These are phyloP conservation scores for Oxygymnocypris stewartii DNA, from an alignment of 2,113 vertebrate genomes.

Conservation along the genomic window DNA sequence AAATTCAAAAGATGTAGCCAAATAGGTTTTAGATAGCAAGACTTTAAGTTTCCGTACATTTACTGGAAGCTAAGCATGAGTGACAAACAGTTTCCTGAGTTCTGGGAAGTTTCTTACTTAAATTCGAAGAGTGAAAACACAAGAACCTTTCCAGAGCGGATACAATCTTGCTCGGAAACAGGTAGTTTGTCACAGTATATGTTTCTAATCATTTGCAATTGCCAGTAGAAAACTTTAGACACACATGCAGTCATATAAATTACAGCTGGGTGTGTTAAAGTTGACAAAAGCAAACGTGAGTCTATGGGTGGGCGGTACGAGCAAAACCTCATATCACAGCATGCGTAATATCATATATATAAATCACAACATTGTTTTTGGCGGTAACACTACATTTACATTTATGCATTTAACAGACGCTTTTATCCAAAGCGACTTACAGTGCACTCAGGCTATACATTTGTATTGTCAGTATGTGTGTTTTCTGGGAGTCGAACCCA, in stretches of 20 bases:
- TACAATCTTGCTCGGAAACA: neutral
- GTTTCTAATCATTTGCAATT: slow-evolving; percentile 13
- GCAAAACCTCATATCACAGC: neutral
- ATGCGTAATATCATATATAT: neutral
- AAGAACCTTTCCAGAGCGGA: slow-evolving; percentile 2
- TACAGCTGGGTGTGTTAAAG: slow-evolving; percentile 2
- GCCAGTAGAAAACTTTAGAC: neutral
- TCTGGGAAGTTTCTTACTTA: neutral
- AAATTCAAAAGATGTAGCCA: neutral
- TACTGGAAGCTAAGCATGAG: neutral
- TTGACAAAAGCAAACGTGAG: neutral
- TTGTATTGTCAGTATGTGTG: no score
- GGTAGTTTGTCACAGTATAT: slow-evolving; percentile 10
- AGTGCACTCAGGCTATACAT: no score
- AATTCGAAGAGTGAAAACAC: neutral
- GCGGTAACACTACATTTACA: neutral
- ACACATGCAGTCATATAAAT: neutral
- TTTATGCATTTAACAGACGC: no score
- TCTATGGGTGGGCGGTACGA: neutral
- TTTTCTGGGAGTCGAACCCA: no score
- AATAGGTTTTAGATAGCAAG: neutral
- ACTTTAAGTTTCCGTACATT: neutral
- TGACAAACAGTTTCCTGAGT: slow-evolving; percentile 6
- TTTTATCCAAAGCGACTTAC: no score
- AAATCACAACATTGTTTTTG: slow-evolving; percentile 1